Base-by-base conservation (phyloP, 2,113 vertebrate genomes). In the Sturnus vulgaris region DNA sequence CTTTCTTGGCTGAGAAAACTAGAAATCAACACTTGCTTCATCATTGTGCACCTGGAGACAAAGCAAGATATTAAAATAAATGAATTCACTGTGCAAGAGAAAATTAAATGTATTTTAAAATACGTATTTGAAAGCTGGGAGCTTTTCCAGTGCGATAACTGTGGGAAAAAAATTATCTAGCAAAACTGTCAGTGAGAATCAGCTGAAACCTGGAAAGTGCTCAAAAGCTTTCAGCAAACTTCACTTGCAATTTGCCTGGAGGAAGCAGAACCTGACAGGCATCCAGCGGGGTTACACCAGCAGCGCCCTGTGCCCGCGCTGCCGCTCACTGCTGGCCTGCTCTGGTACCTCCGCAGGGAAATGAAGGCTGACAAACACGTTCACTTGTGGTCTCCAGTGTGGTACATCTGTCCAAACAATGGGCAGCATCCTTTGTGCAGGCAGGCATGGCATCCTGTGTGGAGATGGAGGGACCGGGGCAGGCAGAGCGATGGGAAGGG, bases 161-260 rank as follows among this genome's bases (percentile, higher is more conserved):
- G 87, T 90, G 90, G 90, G 88, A 81, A 90, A 89, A 81, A 88
- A 86, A 77, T 71, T 78, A 88, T 81, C 88, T 93, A 79, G 72
- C 88, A 92, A 84, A 95, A 93, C 91, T 86, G 89, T 88, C 85
- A 69, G 73, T 1, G 9, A 94, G 90, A 95, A 95, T 92, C 82
- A 72, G 53, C 76, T 94, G 91, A 93, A 96, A 96, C 86, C 90
- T 93, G 93, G 93, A 92, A 83, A 83, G 79, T 39, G 49, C 79
- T 93, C 94, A 88, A 95, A 88, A 95, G 90, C 76, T 95, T 92
- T 95, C 76, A 64, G 49, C 61, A 81, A 88, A 83, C 85, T 96
- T 95, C 90, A 7, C 79, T 93, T 75, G 63, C 61, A 56, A 21
- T 95, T 96, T 69, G 90, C 94, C 87, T 72, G 91, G 69, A 83